phyloP scores from a whole-genome alignment of 2,113 vertebrate species.

The Ariopsis seemanni region DNA sequence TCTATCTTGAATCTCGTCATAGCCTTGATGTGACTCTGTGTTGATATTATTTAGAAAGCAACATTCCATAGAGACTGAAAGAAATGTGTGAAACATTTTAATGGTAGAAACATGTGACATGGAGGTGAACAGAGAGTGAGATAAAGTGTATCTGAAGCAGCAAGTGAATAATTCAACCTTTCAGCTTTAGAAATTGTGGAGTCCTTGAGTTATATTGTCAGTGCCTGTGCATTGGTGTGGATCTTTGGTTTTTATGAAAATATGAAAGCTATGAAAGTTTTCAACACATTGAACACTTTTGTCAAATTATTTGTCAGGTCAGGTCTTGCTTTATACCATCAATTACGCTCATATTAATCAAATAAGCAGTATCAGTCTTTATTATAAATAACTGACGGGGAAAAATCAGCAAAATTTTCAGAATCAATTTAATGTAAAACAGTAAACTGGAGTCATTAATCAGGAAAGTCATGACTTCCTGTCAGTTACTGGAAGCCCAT shows the following conservation, averaged over 20 bases:
- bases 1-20: neutral
- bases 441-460: neutral
- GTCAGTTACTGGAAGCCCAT: neutral
- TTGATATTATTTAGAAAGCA: neutral
- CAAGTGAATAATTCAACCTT: constrained; percentile 45
- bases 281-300: neutral
- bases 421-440: neutral
- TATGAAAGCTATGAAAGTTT: neutral
- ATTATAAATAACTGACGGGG: neutral
- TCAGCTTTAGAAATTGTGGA: constrained; percentile 14
- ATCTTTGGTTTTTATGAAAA: neutral
- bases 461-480: neutral
- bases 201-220: neutral
- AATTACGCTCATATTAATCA: neutral
- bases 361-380: neutral
- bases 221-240: neutral
- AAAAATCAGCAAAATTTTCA: neutral
- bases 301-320: neutral
- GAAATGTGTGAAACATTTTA: too few relatives aligned
- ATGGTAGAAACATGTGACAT: neutral
- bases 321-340: neutral
- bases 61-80: neutral
- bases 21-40: constrained; percentile 17
- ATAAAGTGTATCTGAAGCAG: constrained; percentile 36
- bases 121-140: constrained; percentile 23